Conservation (phyloP, 2,888 invertebrate species). For the Plagiodera versicolora region DNA sequence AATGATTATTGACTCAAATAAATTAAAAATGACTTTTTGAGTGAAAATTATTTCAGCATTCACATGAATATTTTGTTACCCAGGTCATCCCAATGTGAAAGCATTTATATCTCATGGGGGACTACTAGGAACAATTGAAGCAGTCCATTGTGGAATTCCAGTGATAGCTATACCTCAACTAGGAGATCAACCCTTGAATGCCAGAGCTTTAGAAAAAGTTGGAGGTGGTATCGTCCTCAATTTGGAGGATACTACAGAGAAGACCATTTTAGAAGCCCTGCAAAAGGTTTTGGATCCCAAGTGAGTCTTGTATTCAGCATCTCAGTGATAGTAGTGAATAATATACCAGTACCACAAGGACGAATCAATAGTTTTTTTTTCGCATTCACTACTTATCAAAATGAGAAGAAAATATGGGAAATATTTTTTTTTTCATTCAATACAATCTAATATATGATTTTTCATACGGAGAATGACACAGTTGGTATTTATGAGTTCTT, state of each 20-base stretch:
- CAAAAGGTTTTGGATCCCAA: conserved; percentile 60
- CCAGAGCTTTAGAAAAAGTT: conserved; percentile 61
- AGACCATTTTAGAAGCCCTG: conserved; percentile 59
- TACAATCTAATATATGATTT: no score
- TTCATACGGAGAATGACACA: no score
- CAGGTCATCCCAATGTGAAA: conserved; percentile 69
- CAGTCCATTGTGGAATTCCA: conserved; percentile 67
- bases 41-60: no score
- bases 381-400: neutral
- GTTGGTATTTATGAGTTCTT: no score
- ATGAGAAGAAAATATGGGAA: no score
- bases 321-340: no score
- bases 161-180: conserved; percentile 69
- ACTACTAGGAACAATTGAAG: conserved; percentile 68
- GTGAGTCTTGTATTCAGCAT: conserved; percentile 53
- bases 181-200: conserved; percentile 71
- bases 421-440: no score
- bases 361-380: no score
- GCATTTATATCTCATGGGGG: conserved; percentile 70
- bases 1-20: no score
- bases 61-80: no score
- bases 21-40: no score
- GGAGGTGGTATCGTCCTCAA: conserved; percentile 62
- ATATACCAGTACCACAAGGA: no score
- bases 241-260: conserved; percentile 60